phyloP scores from a whole-genome alignment of 2,888 invertebrate genomes.

The Metallyticus violacea region DNA sequence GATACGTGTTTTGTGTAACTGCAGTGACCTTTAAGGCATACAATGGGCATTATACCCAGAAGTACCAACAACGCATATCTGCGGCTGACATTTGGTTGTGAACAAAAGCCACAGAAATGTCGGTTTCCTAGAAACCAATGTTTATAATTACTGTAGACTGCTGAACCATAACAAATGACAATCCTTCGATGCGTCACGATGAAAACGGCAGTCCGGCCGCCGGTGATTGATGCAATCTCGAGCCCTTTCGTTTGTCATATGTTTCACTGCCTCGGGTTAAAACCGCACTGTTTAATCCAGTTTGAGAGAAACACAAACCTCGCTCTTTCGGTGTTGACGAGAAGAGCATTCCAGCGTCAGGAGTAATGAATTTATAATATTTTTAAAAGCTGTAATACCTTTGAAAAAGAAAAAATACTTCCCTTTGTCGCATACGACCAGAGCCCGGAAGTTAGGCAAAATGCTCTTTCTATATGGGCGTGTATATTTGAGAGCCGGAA shows the following conservation, averaged over 20 bases:
- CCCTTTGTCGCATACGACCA: no score
- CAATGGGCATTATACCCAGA: neutral
- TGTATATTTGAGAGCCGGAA: no score
- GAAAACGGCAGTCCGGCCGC: neutral
- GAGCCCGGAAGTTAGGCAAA: no score
- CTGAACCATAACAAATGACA: neutral
- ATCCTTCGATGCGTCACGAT: neutral
- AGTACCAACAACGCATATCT: neutral
- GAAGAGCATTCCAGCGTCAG: neutral
- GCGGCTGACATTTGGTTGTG: neutral
- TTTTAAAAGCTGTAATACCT: no score
- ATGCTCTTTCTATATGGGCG: no score
- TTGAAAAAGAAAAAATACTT: no score
- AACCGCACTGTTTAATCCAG: neutral
- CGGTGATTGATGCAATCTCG: neutral
- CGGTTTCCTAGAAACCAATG: neutral
- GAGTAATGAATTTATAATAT: no score
- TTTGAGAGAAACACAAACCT: no score
- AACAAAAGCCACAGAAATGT: neutral
- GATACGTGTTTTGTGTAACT: no score
- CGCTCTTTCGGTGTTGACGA: neutral
- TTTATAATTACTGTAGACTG: neutral
- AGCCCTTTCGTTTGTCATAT: neutral
- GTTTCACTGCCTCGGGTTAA: neutral
- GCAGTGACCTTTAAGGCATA: no score